These are phyloP conservation scores for Thalassarche chlororhynchos DNA, from an alignment of 2,113 vertebrate genomes.

Conservation along the genomic window DNA sequence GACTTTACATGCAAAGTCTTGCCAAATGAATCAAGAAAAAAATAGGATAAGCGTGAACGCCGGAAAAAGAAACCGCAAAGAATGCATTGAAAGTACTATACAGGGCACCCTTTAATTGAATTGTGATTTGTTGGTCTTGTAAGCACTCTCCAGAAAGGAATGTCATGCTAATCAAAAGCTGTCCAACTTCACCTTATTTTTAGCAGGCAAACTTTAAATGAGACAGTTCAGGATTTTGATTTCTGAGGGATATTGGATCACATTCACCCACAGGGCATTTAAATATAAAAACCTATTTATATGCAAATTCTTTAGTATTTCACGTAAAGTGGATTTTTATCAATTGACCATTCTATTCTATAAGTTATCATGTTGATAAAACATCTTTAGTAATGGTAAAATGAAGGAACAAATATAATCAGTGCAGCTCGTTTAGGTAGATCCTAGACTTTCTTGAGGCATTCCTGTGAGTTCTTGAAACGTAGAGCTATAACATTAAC, in stretches of 20 bases:
- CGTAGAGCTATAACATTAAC: not conserved
- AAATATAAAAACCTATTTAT: constrained; percentile 67
- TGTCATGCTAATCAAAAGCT: constrained; percentile 31
- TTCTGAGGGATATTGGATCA: constrained; percentile 19
- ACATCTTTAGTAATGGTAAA: constrained; percentile 14
- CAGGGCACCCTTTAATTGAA: not conserved
- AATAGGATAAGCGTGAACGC: not conserved
- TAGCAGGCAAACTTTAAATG: constrained; percentile 41
- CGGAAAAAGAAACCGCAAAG: not conserved
- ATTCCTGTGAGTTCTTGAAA: not conserved
- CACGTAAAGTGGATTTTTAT: constrained; percentile 35
- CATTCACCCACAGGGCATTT: constrained; percentile 29
- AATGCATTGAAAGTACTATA: not conserved
- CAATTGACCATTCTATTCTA: constrained; percentile 26
- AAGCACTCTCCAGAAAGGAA: constrained; percentile 19
- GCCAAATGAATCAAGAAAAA: not conserved
- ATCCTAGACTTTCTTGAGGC: not conserved
- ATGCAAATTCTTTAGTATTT: constrained; percentile 64
- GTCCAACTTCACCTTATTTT: not conserved
- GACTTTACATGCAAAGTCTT: not conserved
- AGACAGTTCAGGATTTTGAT: constrained; percentile 26
- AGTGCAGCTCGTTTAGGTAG: not conserved
- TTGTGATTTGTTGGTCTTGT: constrained; percentile 46
- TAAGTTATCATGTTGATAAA: constrained; percentile 47
- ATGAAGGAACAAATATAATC: constrained; percentile 16